These are phyloP conservation scores for Rhabditophanes sp. DNA, from an alignment of 2,888 invertebrate species.

Conservation along the genomic window DNA sequence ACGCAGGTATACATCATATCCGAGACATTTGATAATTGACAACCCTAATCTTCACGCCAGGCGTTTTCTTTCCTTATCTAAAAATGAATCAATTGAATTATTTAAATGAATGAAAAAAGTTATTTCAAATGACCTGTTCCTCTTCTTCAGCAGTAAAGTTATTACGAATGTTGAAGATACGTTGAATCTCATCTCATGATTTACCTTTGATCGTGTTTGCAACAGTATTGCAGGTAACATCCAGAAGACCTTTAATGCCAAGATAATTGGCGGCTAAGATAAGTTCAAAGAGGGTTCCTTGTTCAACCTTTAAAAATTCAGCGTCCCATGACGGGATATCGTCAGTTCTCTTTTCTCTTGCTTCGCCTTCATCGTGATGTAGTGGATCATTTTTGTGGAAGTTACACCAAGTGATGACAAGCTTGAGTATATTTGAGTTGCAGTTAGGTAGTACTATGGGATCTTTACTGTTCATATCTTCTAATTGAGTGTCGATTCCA, in stretches of 20 bases:
- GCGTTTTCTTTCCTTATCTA: conserved; percentile 47
- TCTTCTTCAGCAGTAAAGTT: conserved; percentile 69
- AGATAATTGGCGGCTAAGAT: conserved; percentile 57
- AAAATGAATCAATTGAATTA: too few relatives aligned
- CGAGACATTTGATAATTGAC: too few relatives aligned
- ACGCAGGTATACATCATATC: too few relatives aligned
- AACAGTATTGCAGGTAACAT: conserved; percentile 81
- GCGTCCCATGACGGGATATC: conserved; percentile 98
- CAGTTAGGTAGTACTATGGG: conserved; percentile 90
- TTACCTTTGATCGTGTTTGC: conserved; percentile 53
- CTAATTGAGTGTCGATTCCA: too few relatives aligned
- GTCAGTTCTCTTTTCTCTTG: conserved; percentile 91
- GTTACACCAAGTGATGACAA: conserved; percentile 53
- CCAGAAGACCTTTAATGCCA: conserved; percentile 55
- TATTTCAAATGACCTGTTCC: conserved; percentile 61
- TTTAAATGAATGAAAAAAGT: too few relatives aligned
- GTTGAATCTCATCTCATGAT: conserved; percentile 51
- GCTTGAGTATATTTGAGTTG: conserved; percentile 82
- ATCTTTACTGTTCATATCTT: conserved; percentile 57
- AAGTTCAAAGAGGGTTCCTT: conserved; percentile 83
- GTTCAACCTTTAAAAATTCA: conserved; percentile 93
- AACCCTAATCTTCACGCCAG: conserved; percentile 42
- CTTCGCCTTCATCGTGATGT: conserved; percentile 86
- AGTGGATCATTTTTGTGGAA: conserved; percentile 64
- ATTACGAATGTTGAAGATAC: conserved; percentile 52